Conservation (phyloP, 2,797 vertebrate genomes). For the Lagodon rhomboides region DNA sequence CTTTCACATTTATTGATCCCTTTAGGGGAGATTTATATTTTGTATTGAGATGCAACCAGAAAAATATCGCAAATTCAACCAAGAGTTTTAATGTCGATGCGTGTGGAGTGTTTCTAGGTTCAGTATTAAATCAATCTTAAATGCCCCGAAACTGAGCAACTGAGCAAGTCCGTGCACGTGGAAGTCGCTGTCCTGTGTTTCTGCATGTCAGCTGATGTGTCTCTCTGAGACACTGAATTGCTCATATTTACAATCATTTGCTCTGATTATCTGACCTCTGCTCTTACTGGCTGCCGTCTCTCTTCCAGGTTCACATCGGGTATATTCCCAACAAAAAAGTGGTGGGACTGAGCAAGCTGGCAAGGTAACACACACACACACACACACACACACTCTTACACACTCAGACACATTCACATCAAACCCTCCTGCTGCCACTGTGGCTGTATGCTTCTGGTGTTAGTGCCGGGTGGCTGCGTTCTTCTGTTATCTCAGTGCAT, state of each 20-base stretch:
- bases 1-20: too few species aligned
- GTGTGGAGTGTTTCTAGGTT: neutral
- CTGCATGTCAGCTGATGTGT: neutral
- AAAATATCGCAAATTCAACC: neutral
- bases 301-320: constrained; percentile 86
- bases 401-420: constrained; percentile 20
- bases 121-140: neutral
- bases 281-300: neutral
- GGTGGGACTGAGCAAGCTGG: constrained; percentile 87
- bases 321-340: constrained; percentile 89
- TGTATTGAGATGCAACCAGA: too few species aligned
- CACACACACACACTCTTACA: constrained; percentile 27
- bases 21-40: too few species aligned
- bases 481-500: constrained; percentile 85
- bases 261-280: constrained; percentile 20
- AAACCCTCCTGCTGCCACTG: constrained; percentile 36
- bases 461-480: constrained; percentile 78
- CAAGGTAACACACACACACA: constrained; percentile 77
- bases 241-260: constrained; percentile 1
- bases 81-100: neutral
- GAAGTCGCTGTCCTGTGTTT: neutral
- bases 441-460: constrained; percentile 63
- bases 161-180: neutral
- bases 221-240: neutral
- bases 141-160: neutral